phyloP scores from a whole-genome alignment of 2,113 vertebrate species.

The Callipepla californica region DNA sequence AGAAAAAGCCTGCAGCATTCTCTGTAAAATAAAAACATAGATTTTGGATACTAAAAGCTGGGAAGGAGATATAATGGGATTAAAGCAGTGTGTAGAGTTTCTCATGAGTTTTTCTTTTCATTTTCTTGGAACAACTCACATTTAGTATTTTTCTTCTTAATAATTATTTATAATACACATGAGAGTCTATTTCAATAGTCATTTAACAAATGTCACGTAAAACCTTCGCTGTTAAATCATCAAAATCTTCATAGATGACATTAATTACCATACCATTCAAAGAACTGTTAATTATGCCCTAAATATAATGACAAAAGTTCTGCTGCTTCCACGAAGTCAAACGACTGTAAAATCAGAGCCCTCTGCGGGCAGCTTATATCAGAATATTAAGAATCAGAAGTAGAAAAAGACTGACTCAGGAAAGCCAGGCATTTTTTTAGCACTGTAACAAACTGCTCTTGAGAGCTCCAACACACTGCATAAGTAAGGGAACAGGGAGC shows the following conservation, averaged over 20 bases:
- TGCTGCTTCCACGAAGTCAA: neutral
- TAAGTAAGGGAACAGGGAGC: neutral
- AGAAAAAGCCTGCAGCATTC: slow-evolving; percentile 38
- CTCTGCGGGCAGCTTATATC: neutral
- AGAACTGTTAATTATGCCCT: neutral
- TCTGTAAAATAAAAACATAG: slow-evolving; percentile 53
- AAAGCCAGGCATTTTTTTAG: neutral
- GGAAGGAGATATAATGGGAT: slow-evolving; percentile 28
- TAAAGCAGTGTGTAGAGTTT: slow-evolving; percentile 40
- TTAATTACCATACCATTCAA: neutral
- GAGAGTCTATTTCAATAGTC: neutral
- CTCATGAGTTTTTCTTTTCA: neutral
- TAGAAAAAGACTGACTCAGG: neutral
- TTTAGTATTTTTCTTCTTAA: neutral
- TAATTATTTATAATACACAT: neutral
- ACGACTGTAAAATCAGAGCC: neutral
- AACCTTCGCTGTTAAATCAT: neutral
- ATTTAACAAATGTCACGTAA: neutral
- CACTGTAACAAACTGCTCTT: neutral
- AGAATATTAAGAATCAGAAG: neutral
- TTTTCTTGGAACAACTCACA: neutral
- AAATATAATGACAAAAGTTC: neutral
- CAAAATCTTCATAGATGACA: neutral
- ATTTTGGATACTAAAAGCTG: slow-evolving; percentile 36
- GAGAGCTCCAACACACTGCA: neutral